A percentile compares a stretch with the other conserved stretches of the same genome.
Evolutionary conservation across 2,888 invertebrate species (phyloP).

Genomic region (Brachyptera risi): DNA sequence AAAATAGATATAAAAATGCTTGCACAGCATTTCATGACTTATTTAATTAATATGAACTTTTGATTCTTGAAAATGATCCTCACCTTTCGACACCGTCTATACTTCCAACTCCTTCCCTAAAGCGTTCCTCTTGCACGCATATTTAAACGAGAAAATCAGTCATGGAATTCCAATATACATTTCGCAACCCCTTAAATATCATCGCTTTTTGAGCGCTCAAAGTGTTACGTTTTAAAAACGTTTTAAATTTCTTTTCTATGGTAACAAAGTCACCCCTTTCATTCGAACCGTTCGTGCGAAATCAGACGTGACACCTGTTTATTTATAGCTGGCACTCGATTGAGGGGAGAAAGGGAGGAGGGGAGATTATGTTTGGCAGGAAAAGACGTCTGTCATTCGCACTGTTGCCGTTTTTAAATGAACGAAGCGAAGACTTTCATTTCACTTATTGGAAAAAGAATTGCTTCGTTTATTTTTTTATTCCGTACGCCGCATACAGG

Average conservation of each 20-base stretch:
- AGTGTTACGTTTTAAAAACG: slow-evolving; percentile 2
- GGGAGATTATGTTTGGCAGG: no score
- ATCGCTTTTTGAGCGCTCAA: not conserved
- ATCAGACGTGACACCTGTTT: not conserved
- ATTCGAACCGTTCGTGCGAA: slow-evolving; percentile 1
- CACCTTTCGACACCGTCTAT: no score
- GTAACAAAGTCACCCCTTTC: not conserved
- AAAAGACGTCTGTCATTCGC: not conserved
- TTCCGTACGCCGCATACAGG: no score
- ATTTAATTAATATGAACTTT: no score
- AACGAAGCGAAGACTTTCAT: no score
- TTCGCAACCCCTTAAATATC: no score
- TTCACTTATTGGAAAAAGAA: not conserved
- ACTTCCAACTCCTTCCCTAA: not conserved
- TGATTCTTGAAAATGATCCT: no score
- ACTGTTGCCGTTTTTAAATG: not conserved
- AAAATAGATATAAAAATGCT: no score
- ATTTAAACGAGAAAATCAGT: not conserved
- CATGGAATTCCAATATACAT: not conserved
- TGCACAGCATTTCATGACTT: no score
- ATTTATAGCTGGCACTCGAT: slow-evolving; percentile 5
- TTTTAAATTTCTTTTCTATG: slow-evolving; percentile 7
- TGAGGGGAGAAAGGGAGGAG: not conserved
- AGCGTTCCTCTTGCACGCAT: not conserved
- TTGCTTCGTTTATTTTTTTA: not conserved